These are phyloP conservation scores for Bombus ignitus DNA, from an alignment of 1,140 invertebrate genomes.

Conservation along the genomic window DNA sequence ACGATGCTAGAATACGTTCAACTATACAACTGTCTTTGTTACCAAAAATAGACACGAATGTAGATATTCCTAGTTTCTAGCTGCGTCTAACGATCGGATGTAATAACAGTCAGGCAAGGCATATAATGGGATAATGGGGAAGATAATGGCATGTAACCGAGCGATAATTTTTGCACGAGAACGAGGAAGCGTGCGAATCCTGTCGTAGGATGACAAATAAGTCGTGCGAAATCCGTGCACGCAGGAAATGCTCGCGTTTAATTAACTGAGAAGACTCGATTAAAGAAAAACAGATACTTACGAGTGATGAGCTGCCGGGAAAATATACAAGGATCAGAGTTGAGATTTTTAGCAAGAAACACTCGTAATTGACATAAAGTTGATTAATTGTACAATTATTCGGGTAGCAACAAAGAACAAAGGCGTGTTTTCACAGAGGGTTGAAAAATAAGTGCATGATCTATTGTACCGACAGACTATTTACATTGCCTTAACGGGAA, in stretches of 20 bases:
- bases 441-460: background rate
- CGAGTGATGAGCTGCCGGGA: background rate
- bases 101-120: background rate
- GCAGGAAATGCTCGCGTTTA: background rate
- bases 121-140: constrained; percentile 1
- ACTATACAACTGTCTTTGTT: no score
- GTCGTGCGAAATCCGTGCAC: constrained; percentile 12
- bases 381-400: background rate
- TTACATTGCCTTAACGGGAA: background rate
- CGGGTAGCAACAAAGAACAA: background rate
- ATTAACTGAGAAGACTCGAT: constrained; percentile 1
- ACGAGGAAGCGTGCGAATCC: background rate
- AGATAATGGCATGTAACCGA: background rate
- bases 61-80: background rate
- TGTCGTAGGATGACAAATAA: background rate
- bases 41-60: background rate
- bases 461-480: background rate
- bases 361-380: background rate
- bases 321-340: no score
- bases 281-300: background rate
- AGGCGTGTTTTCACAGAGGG: background rate
- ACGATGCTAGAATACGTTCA: no score
- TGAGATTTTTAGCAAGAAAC: background rate
- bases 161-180: background rate
- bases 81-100: background rate